Base-by-base conservation (phyloP, 2,888 invertebrate genomes). In the Amblyjoppa fuscipennis region DNA sequence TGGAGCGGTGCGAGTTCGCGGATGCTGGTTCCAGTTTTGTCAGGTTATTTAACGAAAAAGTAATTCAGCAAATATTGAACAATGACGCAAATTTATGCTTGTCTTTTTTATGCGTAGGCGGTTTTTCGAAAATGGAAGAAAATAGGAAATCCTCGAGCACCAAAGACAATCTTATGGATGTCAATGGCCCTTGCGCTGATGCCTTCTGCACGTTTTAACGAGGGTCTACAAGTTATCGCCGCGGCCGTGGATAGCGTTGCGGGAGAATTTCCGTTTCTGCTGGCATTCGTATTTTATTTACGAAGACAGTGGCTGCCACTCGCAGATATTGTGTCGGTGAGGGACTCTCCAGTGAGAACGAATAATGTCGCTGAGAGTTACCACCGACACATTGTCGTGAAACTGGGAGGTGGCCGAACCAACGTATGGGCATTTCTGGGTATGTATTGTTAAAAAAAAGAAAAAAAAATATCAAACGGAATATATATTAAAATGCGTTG, bases 11-110 rank as follows among this genome's bases (percentile, higher is more conserved):
- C 5, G 25, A 0, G 28, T 77, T 0, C 77, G 34, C n/a, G 78
- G 78, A 4, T 78, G 61, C 61, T 78, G 78, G 78, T 78, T 78
- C 28, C 70, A 78, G 13, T 69, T 59, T 16, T 70, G n/a, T 2
- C 75, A 76, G 51, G 75, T 66, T 51, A 76, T 71, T 34, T 34
- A 34, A 4, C 4, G 34, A 34, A 34, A 5, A 34, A 28, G 16
- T 56, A n/a, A 31, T 13, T 28, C 28, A 71, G n/a, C 4, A 25
- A 34, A 34, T 2, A 5, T 31, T 71, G n/a, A 34, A n/a, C 51
- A 28, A 2, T 38, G 13, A 20, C 28, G 1, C 16, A 1, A 3
- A 31, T 31, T 41, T 7, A 3, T 38, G 41, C 49, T 25, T 13
- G 25, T n/a, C 38, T 41, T 5, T 16, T 3, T 28, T 34, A 25